Base-by-base conservation (phyloP, 2,113 vertebrate genomes). In the Ovis aries region DNA sequence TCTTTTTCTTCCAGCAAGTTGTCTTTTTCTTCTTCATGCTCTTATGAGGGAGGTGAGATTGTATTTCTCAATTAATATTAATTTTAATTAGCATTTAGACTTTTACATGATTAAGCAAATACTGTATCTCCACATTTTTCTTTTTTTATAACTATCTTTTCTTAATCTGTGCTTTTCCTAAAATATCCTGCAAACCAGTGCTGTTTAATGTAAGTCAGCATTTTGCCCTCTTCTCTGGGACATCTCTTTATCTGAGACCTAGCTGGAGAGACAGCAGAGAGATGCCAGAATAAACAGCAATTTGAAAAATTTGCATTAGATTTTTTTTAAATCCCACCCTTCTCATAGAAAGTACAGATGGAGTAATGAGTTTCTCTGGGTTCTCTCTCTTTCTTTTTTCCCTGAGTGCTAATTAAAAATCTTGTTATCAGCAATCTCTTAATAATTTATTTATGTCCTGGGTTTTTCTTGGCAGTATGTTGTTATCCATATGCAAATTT, bases 361-460 rank as follows among this genome's bases (percentile, higher is more conserved):
- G 43, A 25, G 1, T 95, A 88, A 91, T 78, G 36, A 36, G 19
- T 84, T 93, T 89, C 52, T 81, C 80, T 7, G 53, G 13, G 6
- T 80, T 92, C 36, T 85, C 17, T 71, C 67, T 67, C 2, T 7
- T 48, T 17, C 78, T 31, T 78, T 31, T 19, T 87, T 84, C 11
- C 19, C 36, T 45, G 6, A 86, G 25, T 53, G 77, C 27, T 83
- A 95, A 91, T 96, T 96, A 89, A 87, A 95, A 94, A 67, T 93
- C 43, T 89, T 94, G 48, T 97, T 92, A 97, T n/a, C 29, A 97
- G 88, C 25, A 71, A 78, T 86, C 19, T 95, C 36, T 95, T 95
- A 92, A 86, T 88, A 89, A 97, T 95, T 86, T 96, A 45, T 67
- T 97, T 92, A 57, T 19, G 45, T 21, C 14, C 40, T 67, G 53